Base-by-base conservation (phyloP, 2,113 vertebrate species). In the Promerops cafer region DNA sequence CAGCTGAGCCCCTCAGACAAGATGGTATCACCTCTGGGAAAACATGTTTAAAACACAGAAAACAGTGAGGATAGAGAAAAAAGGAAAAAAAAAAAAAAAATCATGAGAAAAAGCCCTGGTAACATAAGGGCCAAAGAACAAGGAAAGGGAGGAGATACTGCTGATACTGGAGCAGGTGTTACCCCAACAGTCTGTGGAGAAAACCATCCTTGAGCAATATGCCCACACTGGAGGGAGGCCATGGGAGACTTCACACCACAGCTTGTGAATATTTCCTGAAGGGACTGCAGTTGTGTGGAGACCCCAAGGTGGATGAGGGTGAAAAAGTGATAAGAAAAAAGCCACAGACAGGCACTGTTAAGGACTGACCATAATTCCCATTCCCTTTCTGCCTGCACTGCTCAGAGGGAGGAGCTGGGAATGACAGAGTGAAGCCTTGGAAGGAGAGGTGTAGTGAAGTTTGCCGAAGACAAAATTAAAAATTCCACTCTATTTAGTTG, bases 391-490 rank as follows among this genome's bases (percentile, higher is more conserved):
- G 16, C 16, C 12, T 74, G 13, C 1, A 2, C 26, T 19, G 3
- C 11, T 16, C 1, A 5, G 28, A 28, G 31, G 7, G 5, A 79
- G 40, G 14, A 70, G 3, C 0, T 83, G 63, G 18, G 8, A 80
- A 71, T 50, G 19, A 54, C 69, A 28, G 30, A 70, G 6, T 50
- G 44, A 76, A 68, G 8, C 15, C 17, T 40, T 11, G 16, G 44
- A 65, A 72, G 31, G 53, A 66, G 3, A 13, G 1, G 1, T 78
- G 23, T 47, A 15, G 10, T 37, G 24, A 66, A 16, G 3, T 35
- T 59, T 68, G 37, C 16, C 22, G 20, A 74, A 44, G 27, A 27
- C 8, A 44, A 37, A 50, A 56, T 33, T 28, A 10, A 49, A 80
- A 81, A 56, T 37, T 40, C 7, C 11, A 42, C 14, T 87, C 27